A percentile compares a stretch with the other conserved stretches of the same genome.
Conservation (phyloP, 1,140 invertebrate species). For the Megathymus violae region DNA sequence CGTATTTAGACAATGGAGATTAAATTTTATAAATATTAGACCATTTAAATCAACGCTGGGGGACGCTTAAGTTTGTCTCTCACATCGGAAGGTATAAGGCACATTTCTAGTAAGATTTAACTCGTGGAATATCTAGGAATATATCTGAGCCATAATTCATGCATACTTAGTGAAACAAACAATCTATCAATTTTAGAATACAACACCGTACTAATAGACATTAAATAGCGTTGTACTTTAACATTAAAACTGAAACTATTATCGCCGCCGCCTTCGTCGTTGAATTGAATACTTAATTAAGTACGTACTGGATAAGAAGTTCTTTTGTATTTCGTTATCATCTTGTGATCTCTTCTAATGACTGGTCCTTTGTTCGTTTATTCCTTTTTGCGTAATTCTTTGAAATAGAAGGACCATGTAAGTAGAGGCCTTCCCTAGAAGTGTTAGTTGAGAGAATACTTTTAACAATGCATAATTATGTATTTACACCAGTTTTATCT, state of each 20-base stretch:
- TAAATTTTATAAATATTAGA: no score
- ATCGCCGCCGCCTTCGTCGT: conserved; percentile 31
- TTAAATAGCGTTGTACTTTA: not conserved
- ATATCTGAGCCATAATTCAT: no score
- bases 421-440: conserved; percentile 10
- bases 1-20: no score
- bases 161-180: no score
- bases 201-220: no score
- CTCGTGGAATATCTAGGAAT: no score
- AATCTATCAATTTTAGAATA: no score
- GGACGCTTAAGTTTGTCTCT: no score
- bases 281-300: conserved; percentile 30
- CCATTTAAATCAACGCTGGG: no score
- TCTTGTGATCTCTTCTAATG: conserved; percentile 37
- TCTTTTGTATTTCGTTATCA: conserved; percentile 44
- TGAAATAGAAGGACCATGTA: conserved; percentile 2
- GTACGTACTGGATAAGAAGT: conserved; percentile 34
- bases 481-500: conserved; percentile 1
- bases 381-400: conserved; percentile 18
- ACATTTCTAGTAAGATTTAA: no score
- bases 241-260: conserved; percentile 13
- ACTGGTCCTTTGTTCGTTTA: conserved; percentile 25
- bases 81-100: no score
- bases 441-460: conserved; percentile 10
- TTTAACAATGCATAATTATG: conserved; percentile 32